Evolutionary conservation across 2,797 vertebrate genomes (phyloP), one percentile per base, ranked within the genome.

Genomic region (Vipera latastei): DNA sequence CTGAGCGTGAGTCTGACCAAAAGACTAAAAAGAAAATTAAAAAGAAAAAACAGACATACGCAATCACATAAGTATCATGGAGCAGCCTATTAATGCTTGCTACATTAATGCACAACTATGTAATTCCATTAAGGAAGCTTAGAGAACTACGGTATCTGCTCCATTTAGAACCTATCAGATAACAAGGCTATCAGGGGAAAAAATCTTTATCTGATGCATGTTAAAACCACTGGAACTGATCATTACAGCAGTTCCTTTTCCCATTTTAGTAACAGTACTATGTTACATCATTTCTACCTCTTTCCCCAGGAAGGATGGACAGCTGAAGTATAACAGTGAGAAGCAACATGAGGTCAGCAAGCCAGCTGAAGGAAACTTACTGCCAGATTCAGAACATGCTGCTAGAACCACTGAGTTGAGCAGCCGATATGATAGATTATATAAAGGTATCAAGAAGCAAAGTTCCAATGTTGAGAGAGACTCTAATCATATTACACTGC

Each of bases 131-230:
- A 88, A 86, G 0, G 14, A 38, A 57, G 92, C 92, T 95, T 90
- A 1, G 92, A 91, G 4, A 87, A 91, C 69, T 26, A 32, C 32
- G 32, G 32, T 32, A 55, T 12, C 28, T 2, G 53, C 91, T 11
- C 89, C 65, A 2, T 89, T 87, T 26, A 87, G 93, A 87, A 94
- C 90, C 93, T 89, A 78, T 95, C 92, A 95, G 89, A 93, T 92
- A 94, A 61, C 55, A 26, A 28, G 7, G 69, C 56, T 93, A 88
- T 63, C 51, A 65, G 3, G 14, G 61, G 92, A 78, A 94, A 83
- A 94, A 86, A 95, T 86, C 93, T 91, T 93, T 73, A 96, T 94
- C 73, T 69, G 69, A 51, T 91, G 48, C 9, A 0, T 59, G 56
- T 44, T 83, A 89, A 93, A 16, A 11, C 22, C 1, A 0, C 20